Base-by-base conservation (phyloP, 2,113 vertebrate species). In the Rhodinocichla rosea region DNA sequence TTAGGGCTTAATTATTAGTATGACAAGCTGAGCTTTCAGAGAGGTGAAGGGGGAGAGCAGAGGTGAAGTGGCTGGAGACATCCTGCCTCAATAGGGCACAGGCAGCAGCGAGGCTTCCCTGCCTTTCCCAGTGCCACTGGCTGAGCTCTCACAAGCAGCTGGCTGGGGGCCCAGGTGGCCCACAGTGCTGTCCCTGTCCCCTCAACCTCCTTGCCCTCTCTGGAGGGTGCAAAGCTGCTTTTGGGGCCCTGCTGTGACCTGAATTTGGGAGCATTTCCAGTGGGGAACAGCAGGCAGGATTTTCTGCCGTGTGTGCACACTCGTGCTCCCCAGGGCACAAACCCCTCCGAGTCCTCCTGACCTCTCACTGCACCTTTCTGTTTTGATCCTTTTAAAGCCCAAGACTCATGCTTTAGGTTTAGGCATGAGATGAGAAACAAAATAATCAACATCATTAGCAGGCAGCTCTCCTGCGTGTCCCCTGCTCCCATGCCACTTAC, bases 41-140 rank as follows among this genome's bases (percentile, higher is more conserved):
- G 94, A 92, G 85, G 82, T 93, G 94, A 80, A 74, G 81, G 67
- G 76, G n/a, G 74, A 92, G 78, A 83, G 82, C 82, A 91, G 91
- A 94, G 94, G 93, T 95, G 91, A 94, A 95, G 95, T 86, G 95
- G 92, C 68, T 94, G 85, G 87, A 96, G 87, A 86, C 50, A 56
- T 78, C 92, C 55, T 23, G 71, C 84, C 90, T 83, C 93, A 52
- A 47, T 12, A 55, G 87, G 74, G 87, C 82, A 47, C 50, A 24
- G 65, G 84, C 91, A 69, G 90, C 47, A 65, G 4, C 14, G 45
- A 87, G 8, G 1, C 63, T 28, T 62, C 27, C 82, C 84, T 0
- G 9, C 5, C 1, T 65, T 83, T 65, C 94, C 60, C 93, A 63
- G 80, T 7, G 9, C 8, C 10, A 8, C 69, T 64, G 89, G 3